Evolutionary conservation across 2,113 vertebrate species (phyloP).

Genomic region (Oceanodroma tethys): DNA sequence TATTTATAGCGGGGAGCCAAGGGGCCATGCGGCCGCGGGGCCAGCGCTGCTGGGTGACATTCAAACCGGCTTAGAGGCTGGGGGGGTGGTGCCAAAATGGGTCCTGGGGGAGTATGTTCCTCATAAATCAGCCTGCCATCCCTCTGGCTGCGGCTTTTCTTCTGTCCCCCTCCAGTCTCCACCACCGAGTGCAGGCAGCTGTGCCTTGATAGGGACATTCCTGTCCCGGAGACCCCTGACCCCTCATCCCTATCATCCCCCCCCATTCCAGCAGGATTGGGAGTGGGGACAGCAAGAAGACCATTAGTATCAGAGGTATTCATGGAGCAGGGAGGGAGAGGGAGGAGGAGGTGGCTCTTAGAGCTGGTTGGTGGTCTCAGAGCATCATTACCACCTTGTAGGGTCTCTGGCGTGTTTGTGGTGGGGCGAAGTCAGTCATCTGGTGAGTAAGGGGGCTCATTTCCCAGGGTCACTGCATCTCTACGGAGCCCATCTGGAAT

Average conservation of each 20-base stretch:
- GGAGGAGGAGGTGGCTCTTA: not conserved
- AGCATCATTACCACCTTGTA: not conserved
- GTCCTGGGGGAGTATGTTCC: not conserved
- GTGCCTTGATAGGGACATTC: conserved; percentile 16
- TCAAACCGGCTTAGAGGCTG: not conserved
- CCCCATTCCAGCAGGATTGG: not conserved
- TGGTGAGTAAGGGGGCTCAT: not conserved
- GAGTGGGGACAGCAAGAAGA: not conserved
- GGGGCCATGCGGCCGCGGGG: fast-evolving
- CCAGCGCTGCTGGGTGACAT: not conserved
- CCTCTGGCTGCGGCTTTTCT: not conserved
- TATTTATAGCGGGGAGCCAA: conserved; percentile 43
- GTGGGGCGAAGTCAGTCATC: not conserved
- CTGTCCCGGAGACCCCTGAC: not conserved
- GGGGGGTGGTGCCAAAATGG: not conserved
- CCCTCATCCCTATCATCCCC: not conserved
- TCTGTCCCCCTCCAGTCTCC: not conserved
- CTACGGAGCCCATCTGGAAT: not conserved
- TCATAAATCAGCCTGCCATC: not conserved
- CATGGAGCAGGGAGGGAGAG: not conserved
- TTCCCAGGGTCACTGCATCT: not conserved
- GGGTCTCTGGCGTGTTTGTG: not conserved
- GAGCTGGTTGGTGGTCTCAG: not conserved
- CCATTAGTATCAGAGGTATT: not conserved
- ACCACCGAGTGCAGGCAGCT: not conserved